phyloP scores from a whole-genome alignment of 2,113 vertebrate species.

The Mobula birostris region DNA sequence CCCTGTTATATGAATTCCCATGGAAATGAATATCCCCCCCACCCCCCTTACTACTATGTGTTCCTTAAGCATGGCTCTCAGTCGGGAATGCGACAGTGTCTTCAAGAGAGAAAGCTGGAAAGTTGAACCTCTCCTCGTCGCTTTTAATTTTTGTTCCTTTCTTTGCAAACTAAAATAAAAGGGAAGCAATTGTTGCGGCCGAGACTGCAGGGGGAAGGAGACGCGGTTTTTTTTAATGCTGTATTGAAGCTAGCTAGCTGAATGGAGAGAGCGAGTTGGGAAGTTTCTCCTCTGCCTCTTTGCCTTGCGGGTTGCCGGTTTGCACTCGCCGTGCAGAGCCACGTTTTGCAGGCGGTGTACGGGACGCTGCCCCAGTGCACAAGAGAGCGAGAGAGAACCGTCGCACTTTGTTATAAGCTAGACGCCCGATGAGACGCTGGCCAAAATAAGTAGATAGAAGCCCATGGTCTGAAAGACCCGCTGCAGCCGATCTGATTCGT shows the following conservation, averaged over 20 bases:
- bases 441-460: background rate
- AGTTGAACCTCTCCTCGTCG: slow-evolving; percentile 92
- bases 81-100: slow-evolving; percentile 84
- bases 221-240: slow-evolving; percentile 45
- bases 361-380: slow-evolving; percentile 60
- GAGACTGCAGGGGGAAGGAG: slow-evolving; percentile 42
- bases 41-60: slow-evolving; percentile 68
- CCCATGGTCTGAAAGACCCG: background rate
- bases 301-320: slow-evolving; percentile 83
- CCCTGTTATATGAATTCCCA: slow-evolving; percentile 85
- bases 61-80: slow-evolving; percentile 90
- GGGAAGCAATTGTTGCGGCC: slow-evolving; percentile 44
- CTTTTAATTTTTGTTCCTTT: slow-evolving; percentile 78
- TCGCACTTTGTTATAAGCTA: slow-evolving; percentile 42
- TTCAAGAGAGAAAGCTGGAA: slow-evolving; percentile 79
- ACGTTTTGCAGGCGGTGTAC: slow-evolving; percentile 52
- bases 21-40: slow-evolving; percentile 72
- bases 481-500: background rate
- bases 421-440: background rate
- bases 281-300: slow-evolving; percentile 71
- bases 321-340: slow-evolving; percentile 79
- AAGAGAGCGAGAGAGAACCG: slow-evolving; percentile 40
- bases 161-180: slow-evolving; percentile 40
- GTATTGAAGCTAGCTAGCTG: slow-evolving; percentile 43
- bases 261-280: slow-evolving; percentile 46